Evolutionary conservation across 2,888 invertebrate genomes (phyloP).

Genomic region (Melanostoma scalare): DNA sequence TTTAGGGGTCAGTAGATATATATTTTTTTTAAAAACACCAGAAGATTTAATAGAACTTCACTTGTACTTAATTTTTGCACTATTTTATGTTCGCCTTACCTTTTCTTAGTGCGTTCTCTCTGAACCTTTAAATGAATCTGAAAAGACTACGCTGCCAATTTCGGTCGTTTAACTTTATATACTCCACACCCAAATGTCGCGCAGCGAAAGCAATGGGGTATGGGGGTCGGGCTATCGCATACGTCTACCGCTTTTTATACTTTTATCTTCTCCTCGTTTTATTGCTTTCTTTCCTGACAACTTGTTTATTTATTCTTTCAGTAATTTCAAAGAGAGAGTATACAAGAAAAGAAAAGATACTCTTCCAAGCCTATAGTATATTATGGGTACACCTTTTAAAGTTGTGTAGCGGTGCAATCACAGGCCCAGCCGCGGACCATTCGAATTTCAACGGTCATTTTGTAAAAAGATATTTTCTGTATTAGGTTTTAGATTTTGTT

Average conservation of each 20-base stretch:
- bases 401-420: no score
- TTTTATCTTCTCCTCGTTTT: conserved; percentile 29
- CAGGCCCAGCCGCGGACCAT: no score
- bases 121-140: conserved; percentile 78
- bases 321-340: conserved; percentile 38
- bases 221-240: conserved; percentile 38
- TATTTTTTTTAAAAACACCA: conserved; percentile 22
- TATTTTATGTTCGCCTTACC: conserved; percentile 46
- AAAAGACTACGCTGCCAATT: conserved; percentile 76
- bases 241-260: conserved; percentile 34
- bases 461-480: no score
- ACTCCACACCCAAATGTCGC: conserved; percentile 70
- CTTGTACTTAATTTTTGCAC: conserved; percentile 25
- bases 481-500: no score
- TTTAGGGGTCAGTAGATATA: background rate
- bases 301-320: background rate
- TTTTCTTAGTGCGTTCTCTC: conserved; percentile 72
- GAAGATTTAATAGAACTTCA: conserved; percentile 16
- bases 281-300: conserved; percentile 4
- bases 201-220: conserved; percentile 6
- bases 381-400: no score
- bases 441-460: no score
- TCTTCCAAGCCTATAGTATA: no score
- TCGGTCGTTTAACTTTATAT: conserved; percentile 77
- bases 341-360: conserved; percentile 15